Evolutionary conservation across 2,113 vertebrate genomes (phyloP).

Genomic region (Sarotherodon lohbergeri): DNA sequence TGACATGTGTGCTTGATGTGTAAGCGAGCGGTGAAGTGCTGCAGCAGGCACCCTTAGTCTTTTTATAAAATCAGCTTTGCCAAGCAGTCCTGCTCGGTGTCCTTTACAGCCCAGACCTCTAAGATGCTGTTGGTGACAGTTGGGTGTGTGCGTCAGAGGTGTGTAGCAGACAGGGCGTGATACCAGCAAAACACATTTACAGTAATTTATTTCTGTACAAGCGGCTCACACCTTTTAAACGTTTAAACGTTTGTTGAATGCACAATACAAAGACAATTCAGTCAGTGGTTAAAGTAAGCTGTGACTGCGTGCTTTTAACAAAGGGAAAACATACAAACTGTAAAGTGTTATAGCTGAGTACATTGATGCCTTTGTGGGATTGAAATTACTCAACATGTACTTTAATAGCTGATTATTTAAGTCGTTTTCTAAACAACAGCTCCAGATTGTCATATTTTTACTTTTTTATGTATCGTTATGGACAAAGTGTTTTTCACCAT

Average conservation of each 20-base stretch:
- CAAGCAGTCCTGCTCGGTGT: slow-evolving; percentile 47
- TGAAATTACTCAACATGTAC: neutral
- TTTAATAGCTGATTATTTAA: neutral
- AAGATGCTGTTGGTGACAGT: neutral
- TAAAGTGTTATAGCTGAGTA: neutral
- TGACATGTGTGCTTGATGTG: neutral
- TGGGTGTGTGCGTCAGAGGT: neutral
- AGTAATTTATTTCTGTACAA: neutral
- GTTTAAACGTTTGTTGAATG: neutral
- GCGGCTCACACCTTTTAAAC: neutral
- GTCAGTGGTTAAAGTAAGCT: neutral
- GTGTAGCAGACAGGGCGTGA: neutral
- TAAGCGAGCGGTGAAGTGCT: neutral
- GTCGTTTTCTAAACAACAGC: neutral
- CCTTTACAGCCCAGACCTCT: slow-evolving; percentile 24
- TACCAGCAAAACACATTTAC: neutral
- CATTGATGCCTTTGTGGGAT: neutral
- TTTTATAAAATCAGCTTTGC: slow-evolving; percentile 68
- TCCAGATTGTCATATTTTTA: neutral
- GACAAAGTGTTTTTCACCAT: neutral
- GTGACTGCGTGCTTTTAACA: neutral
- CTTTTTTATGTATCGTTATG: neutral
- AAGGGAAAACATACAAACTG: neutral
- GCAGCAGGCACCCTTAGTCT: slow-evolving; percentile 38
- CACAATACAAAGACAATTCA: neutral